Percentiles rank a stretch among this genome's conserved stretches.
Conservation (phyloP, 2,113 vertebrate genomes). For the Lichenostomus cassidix region DNA sequence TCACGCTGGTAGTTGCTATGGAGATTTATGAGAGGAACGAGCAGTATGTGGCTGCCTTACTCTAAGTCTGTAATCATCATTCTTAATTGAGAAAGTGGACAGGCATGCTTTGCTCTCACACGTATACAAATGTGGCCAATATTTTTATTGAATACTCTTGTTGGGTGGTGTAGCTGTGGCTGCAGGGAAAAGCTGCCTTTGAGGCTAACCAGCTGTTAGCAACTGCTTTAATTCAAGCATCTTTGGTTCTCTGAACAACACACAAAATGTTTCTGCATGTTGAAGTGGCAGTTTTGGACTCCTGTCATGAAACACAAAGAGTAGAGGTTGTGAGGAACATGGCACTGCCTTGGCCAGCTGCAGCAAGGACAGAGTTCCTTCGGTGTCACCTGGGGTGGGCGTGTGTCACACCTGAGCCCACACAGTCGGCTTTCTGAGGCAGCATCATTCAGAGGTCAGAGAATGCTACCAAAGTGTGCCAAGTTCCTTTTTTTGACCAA, state of each 20-base stretch:
- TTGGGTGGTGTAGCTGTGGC: neutral
- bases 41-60: conserved; percentile 11
- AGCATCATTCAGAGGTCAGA: conserved; percentile 33
- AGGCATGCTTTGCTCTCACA: conserved; percentile 24
- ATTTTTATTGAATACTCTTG: neutral
- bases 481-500: conserved; percentile 76
- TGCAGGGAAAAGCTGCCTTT: neutral
- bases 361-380: neutral
- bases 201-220: accelerated
- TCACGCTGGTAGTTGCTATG: conserved; percentile 67
- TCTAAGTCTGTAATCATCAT: conserved; percentile 40
- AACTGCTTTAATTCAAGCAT: neutral
- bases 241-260: conserved; percentile 3
- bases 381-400: neutral
- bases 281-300: neutral
- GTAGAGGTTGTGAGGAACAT: neutral
- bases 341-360: neutral
- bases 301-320: neutral
- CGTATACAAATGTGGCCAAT: conserved; percentile 22
- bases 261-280: neutral
- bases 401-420: neutral
- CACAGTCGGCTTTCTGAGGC: neutral
- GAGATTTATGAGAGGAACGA: conserved; percentile 59
- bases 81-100: conserved; percentile 1
- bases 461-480: conserved; percentile 80